phyloP scores from a whole-genome alignment of 2,113 vertebrate genomes.

The Heloderma charlesbogerti region DNA sequence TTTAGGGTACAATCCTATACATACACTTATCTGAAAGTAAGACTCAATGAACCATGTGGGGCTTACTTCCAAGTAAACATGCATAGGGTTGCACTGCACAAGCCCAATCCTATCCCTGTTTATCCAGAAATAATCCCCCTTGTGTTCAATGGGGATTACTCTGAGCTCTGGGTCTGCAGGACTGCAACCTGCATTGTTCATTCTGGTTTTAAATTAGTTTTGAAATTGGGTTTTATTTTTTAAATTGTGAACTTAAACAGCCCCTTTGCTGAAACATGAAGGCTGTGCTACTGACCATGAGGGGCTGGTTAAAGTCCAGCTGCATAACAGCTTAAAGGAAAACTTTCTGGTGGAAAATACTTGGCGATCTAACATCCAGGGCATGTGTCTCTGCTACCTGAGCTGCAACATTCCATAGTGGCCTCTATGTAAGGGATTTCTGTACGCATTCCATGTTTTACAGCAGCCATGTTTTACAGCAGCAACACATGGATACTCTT shows the following conservation, averaged over 20 bases:
- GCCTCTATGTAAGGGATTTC: background rate
- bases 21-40: background rate
- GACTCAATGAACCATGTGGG: background rate
- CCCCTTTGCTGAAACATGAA: background rate
- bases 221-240: background rate
- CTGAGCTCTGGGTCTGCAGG: background rate
- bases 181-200: background rate
- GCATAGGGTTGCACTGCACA: too few relatives aligned
- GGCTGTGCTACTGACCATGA: background rate
- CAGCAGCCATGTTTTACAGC: too few relatives aligned
- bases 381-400: background rate
- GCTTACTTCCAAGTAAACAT: too few relatives aligned
- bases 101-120: too few relatives aligned
- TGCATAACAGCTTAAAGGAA: background rate
- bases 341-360: background rate
- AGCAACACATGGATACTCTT: background rate
- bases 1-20: background rate
- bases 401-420: too few relatives aligned
- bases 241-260: background rate
- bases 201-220: background rate
- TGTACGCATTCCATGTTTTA: background rate
- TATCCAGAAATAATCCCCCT: too few relatives aligned
- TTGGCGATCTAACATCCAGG: too few relatives aligned
- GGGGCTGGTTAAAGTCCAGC: background rate
- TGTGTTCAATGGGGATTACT: background rate